These are phyloP conservation scores for Thysanoteuthis rhombus DNA, from an alignment of 2,888 invertebrate species.

Conservation along the genomic window DNA sequence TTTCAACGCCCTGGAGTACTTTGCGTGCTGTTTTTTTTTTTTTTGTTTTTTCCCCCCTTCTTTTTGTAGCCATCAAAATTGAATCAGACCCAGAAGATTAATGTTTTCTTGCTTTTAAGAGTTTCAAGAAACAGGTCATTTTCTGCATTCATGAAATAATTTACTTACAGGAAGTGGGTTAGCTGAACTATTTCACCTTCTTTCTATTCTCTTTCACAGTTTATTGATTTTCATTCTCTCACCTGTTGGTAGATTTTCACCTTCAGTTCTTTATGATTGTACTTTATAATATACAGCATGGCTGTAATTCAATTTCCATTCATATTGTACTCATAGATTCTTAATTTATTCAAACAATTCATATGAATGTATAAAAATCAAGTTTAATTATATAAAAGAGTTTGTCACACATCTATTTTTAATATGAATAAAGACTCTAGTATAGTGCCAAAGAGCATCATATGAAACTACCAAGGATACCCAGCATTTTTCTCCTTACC, in stretches of 20 bases:
- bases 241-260: background rate
- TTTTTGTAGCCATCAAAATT: background rate
- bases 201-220: background rate
- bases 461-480: no score
- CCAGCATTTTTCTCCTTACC: no score
- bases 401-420: no score
- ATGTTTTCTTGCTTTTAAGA: background rate
- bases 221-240: background rate
- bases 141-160: background rate
- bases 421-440: no score
- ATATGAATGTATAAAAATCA: no score
- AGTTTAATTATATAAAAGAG: no score
- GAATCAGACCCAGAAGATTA: background rate
- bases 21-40: no score
- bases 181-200: background rate
- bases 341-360: no score
- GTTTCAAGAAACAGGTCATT: background rate
- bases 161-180: background rate
- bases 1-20: background rate
- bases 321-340: no score
- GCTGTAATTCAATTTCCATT: no score
- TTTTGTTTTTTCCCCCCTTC: no score
- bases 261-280: background rate
- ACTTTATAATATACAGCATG: background rate
- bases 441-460: no score